These are phyloP conservation scores for Sapayoa aenigma DNA, from an alignment of 2,113 vertebrate genomes.

Conservation along the genomic window DNA sequence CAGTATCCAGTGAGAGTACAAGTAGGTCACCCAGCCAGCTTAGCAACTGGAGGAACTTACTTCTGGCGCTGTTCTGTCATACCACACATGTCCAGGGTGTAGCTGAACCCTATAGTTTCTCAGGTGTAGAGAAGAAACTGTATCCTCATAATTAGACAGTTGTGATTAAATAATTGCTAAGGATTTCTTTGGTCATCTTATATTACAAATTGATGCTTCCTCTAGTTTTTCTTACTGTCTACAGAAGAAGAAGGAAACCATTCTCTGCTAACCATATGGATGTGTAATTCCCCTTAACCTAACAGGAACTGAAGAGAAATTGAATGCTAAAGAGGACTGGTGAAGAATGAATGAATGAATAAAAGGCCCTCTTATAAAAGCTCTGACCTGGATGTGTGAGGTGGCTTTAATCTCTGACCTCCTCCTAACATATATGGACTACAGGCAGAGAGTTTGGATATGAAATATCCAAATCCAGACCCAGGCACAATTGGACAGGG, in stretches of 20 bases:
- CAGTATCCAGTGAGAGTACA: neutral
- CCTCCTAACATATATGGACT: neutral
- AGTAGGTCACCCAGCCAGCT: neutral
- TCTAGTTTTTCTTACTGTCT: neutral
- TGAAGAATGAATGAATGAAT: neutral
- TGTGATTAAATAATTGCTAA: slow-evolving; percentile 1
- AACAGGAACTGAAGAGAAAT: neutral
- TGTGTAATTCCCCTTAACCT: neutral
- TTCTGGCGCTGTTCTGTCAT: neutral
- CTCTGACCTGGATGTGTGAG: neutral
- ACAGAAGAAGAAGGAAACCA: neutral
- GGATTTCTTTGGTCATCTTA: slow-evolving; percentile 17
- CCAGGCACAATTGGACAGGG: neutral
- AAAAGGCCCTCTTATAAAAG: neutral
- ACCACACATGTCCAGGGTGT: neutral
- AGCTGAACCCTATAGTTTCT: neutral
- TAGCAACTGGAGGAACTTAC: neutral
- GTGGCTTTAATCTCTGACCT: neutral
- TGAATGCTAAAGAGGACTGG: neutral
- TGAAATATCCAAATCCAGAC: neutral
- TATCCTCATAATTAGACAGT: neutral
- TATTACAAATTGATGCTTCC: slow-evolving; percentile 12
- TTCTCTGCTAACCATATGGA: neutral
- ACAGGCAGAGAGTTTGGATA: neutral
- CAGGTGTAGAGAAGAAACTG: neutral